Conservation (phyloP, 2,113 vertebrate genomes). For the Mormyrus iriodes region DNA sequence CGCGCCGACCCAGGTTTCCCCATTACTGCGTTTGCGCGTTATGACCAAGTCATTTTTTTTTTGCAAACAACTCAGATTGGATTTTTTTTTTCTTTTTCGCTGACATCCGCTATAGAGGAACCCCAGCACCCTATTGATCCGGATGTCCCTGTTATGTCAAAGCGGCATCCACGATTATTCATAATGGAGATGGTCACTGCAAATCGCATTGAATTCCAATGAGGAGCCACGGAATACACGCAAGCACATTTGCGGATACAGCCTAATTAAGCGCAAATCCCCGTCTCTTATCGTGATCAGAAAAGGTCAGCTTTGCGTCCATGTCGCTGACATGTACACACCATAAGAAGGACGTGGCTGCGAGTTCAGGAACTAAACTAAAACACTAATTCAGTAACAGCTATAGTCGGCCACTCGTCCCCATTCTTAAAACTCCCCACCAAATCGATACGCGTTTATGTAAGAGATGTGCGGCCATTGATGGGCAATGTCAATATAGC, state of each 20-base stretch:
- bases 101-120: background rate
- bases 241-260: background rate
- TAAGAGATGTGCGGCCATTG: constrained; percentile 32
- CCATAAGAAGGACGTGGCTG: background rate
- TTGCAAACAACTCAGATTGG: background rate
- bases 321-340: background rate
- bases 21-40: background rate
- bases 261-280: background rate
- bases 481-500: constrained; percentile 40
- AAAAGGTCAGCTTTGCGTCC: background rate
- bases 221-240: constrained; percentile 18
- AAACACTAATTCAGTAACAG: background rate
- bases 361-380: background rate
- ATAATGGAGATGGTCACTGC: constrained; percentile 37
- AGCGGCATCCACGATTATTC: constrained; percentile 46
- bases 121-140: constrained; percentile 45
- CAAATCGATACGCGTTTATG: constrained; percentile 39
- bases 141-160: constrained; percentile 53
- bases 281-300: background rate
- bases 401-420: constrained; percentile 22
- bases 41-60: background rate
- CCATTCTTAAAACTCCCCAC: constrained; percentile 34
- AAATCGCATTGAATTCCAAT: constrained; percentile 56
- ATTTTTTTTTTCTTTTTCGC: background rate
- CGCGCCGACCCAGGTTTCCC: background rate